These are phyloP conservation scores for Megaustenia siamemsis DNA, from an alignment of 2,888 invertebrate genomes.

Conservation along the genomic window DNA sequence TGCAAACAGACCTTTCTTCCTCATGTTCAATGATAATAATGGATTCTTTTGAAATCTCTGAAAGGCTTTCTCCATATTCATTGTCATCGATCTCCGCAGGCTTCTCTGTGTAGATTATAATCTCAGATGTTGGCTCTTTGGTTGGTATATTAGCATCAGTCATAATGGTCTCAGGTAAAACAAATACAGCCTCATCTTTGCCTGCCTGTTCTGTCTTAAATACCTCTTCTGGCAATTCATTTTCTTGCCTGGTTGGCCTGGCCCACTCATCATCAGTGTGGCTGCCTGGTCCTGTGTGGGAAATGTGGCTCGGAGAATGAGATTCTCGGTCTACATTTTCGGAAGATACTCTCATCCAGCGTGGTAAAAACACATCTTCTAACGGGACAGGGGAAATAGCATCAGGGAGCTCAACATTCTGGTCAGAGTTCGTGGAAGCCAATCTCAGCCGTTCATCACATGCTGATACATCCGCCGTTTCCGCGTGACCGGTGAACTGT, in stretches of 20 bases:
- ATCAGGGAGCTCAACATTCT: background rate
- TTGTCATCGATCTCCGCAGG: too few relatives aligned
- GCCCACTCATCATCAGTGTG: background rate
- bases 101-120: too few relatives aligned
- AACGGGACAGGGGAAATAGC: background rate
- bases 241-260: background rate
- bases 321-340: background rate
- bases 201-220: background rate
- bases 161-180: background rate
- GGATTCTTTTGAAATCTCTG: too few relatives aligned
- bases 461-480: background rate
- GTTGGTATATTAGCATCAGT: background rate
- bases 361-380: constrained; percentile 39
- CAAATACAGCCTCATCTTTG: background rate
- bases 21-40: too few relatives aligned
- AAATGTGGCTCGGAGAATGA: background rate
- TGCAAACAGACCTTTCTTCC: too few relatives aligned
- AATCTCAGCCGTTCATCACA: background rate
- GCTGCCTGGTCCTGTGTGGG: background rate
- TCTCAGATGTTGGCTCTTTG: too few relatives aligned
- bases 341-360: constrained; percentile 25
- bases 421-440: background rate
- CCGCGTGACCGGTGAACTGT: background rate
- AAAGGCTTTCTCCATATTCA: too few relatives aligned
- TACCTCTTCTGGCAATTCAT: background rate